These are phyloP conservation scores for Mylabris phalerata DNA, from an alignment of 1,140 invertebrate species.

Conservation along the genomic window DNA sequence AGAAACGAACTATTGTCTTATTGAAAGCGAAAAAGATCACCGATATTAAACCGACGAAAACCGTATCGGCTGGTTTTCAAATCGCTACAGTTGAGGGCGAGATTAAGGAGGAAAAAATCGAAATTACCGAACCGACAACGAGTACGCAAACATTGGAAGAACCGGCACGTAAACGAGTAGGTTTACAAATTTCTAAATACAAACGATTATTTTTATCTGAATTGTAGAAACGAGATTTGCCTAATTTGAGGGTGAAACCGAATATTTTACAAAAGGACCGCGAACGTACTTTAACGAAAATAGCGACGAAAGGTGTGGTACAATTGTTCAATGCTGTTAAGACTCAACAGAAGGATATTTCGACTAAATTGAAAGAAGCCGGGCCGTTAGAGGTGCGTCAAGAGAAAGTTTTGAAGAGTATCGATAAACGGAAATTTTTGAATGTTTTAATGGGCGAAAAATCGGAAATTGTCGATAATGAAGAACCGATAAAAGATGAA, in stretches of 20 bases:
- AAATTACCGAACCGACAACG: conserved; percentile 38
- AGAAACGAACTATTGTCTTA: conserved; percentile 65
- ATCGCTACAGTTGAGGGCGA: conserved; percentile 45
- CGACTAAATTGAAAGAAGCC: conserved; percentile 62
- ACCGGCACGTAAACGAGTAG: conserved; percentile 43
- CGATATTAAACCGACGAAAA: conserved; percentile 47
- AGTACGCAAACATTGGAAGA: conserved; percentile 21
- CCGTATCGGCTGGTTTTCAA: conserved; percentile 43
- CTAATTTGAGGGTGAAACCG: conserved; percentile 67
- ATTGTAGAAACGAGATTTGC: conserved; percentile 54
- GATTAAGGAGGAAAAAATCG: conserved; percentile 43
- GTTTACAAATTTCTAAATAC: not conserved
- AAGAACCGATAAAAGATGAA: conserved; percentile 41
- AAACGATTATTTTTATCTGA: conserved; percentile 15
- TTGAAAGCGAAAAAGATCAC: conserved; percentile 66
- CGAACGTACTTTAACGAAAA: conserved; percentile 69
- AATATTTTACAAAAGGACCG: conserved; percentile 62
- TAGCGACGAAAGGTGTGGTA: conserved; percentile 86
- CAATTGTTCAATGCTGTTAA: conserved; percentile 87
- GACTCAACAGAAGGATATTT: conserved; percentile 73
- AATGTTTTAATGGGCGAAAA: conserved; percentile 74
- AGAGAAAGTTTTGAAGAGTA: conserved; percentile 73
- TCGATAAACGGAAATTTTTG: conserved; percentile 75
- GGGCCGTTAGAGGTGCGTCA: conserved; percentile 72
- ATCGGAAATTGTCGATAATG: conserved; percentile 48